Evolutionary conservation across 1,140 invertebrate genomes (phyloP), one percentile per base, ranked within the genome.

Genomic region (Anastatus disparis): DNA sequence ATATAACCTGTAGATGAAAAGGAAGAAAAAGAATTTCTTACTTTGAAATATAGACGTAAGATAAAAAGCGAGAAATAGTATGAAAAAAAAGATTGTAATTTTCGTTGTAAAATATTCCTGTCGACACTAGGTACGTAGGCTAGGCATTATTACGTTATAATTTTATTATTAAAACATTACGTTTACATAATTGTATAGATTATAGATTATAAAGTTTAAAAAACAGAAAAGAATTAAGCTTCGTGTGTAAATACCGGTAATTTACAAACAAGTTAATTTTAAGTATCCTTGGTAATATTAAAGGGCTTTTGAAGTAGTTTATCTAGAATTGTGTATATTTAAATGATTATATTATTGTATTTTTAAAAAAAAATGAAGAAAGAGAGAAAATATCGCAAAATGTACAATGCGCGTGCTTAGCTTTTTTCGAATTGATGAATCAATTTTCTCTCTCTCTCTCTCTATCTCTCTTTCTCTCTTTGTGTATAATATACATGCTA

Each of bases 91-190:
- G 67, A 78, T 75, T 85, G 82, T 85, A 85, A 84, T 85, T 86
- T 70, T 85, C 78, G 78, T 81, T 86, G 84, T 86, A 85, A 83
- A 80, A 86, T 85, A 85, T 83, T 86, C 78, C 79, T 85, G 80
- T 77, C 70, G 78, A 82, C 76, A 73, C 67, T 83, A 84, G 77
- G 59, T 79, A 79, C 78, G 46, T 85, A 83, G 80, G 74, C 72
- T 86, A 84, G 80, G 77, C 73, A 82, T 83, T 83, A 83, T 79
- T 84, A 82, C 76, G 81, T 85, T 84, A 83, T 76, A 83, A 82
- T 83, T 84, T 84, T 83, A 85, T 83, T 80, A 84, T 78, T 82
- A 77, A 80, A 82, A 79, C 79, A 75, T 81, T 80, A 83, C 78
- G 79, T 82, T 83, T 81, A 81, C 76, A 82, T 84, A 78, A 83